A percentile compares a stretch with the other conserved stretches of the same genome.
These are phyloP conservation scores for Drosophila azteca DNA, from an alignment of 1,140 invertebrate species.

Conservation along the genomic window DNA sequence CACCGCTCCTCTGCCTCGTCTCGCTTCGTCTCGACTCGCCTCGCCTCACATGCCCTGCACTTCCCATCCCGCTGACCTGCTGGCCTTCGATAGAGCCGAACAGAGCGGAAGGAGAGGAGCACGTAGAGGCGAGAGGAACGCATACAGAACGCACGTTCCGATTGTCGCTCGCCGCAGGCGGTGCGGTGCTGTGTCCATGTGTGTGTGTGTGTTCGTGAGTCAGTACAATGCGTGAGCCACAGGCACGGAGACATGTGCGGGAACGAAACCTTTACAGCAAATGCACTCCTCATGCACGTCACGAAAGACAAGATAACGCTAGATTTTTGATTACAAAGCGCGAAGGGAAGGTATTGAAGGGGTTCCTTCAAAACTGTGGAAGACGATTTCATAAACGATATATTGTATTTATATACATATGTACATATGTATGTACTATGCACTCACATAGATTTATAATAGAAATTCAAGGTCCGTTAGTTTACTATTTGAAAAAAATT, in stretches of 20 bases:
- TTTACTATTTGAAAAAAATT: too few species aligned
- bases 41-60: too few species aligned
- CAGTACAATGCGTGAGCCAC: conserved; percentile 8
- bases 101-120: conserved; percentile 23
- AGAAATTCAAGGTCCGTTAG: too few species aligned
- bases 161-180: conserved; percentile 1
- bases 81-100: not conserved
- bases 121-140: conserved; percentile 13
- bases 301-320: not conserved
- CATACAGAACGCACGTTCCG: conserved; percentile 14
- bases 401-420: not conserved
- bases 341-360: too few species aligned
- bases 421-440: not conserved
- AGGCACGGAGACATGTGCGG: conserved; percentile 25
- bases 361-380: too few species aligned
- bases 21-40: too few species aligned
- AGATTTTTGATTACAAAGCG: too few species aligned
- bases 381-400: not conserved
- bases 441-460: too few species aligned
- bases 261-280: too few species aligned
- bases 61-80: not conserved
- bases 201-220: not conserved
- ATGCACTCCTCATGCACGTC: not conserved
- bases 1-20: not conserved
- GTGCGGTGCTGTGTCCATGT: not conserved